These are phyloP conservation scores for Eonycteris spelaea DNA, from an alignment of 2,113 vertebrate species.

Conservation along the genomic window DNA sequence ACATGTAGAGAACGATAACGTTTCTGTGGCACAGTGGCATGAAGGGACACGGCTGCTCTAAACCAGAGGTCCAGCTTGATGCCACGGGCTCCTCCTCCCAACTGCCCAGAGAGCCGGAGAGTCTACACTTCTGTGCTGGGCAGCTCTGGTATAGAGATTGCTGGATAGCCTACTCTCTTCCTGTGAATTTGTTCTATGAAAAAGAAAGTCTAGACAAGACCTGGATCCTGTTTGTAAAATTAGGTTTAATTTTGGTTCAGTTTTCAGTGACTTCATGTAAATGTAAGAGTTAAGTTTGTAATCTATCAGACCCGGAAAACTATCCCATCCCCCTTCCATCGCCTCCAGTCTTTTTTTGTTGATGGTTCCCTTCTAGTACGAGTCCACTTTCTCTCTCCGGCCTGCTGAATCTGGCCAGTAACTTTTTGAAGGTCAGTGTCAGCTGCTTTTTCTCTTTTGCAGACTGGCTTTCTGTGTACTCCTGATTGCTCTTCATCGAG, in stretches of 20 bases:
- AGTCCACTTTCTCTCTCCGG: neutral
- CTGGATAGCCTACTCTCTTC: neutral
- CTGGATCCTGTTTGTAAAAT: neutral
- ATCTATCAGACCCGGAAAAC: neutral
- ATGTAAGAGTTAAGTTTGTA: neutral
- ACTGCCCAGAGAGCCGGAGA: fast-evolving
- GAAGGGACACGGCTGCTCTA: neutral
- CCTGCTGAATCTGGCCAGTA: neutral
- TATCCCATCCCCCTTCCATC: fast-evolving
- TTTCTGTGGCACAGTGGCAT: fast-evolving
- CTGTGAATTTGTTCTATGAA: neutral
- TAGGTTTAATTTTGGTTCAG: neutral
- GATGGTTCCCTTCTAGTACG: fast-evolving
- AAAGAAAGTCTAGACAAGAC: neutral
- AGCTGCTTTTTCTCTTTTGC: neutral
- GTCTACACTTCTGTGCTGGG: fast-evolving
- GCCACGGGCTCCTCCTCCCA: neutral
- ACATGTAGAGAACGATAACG: neutral
- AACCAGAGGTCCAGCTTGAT: neutral
- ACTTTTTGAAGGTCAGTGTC: neutral
- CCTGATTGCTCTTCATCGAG: slow-evolving; percentile 5
- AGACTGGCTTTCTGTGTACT: neutral
- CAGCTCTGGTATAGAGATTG: neutral
- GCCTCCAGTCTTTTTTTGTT: fast-evolving
- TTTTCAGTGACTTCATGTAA: neutral